Base-by-base conservation (phyloP, 2,888 invertebrate genomes). In the Phyllotreta cruciferae region DNA sequence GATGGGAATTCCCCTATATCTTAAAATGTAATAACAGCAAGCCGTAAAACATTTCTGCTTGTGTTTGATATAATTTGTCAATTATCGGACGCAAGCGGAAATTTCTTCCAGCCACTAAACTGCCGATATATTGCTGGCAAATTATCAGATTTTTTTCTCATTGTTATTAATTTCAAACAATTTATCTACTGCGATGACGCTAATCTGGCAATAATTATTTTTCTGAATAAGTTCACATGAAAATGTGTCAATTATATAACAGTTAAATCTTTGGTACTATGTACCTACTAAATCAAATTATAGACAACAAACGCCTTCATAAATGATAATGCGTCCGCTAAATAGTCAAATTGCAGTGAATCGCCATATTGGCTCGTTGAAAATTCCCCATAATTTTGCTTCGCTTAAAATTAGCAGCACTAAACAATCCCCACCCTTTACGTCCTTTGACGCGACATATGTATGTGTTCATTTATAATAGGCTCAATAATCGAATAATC, bases 11-110 rank as follows among this genome's bases (percentile, higher is more conserved):
- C 41, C 45, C 52, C 39, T 56, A 60, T 61, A 64, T 64, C 55
- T 53, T 71, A 71, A 75, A 74, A 75, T 67, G 74, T 71, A 74
- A 75, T 75, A 74, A 73, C 70, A 65, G 69, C 68, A 62, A 55
- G 49, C 67, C 50, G 63, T 62, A 69, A 69, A 73, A 69, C 70
- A 68, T 69, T 71, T 68, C 68, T 67, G 62, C 68, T 68, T 70
- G 69, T 71, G 70, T 72, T 72, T 73, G 70, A 68, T 69, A 68
- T 68, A 66, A 71, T 71, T 71, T 71, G 71, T 71, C 71, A 71
- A 68, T 68, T 65, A 54, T 47, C 35, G 52, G 62, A 64, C 61
- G 61, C 37, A 39, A 64, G 41, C 52, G 56, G 24, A 54, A 63
- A 58, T 57, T 62, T 50, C 53, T 53, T 10, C 60, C 37, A 45